phyloP scores from a whole-genome alignment of 2,113 vertebrate species.

The Pleuronectes platessa region DNA sequence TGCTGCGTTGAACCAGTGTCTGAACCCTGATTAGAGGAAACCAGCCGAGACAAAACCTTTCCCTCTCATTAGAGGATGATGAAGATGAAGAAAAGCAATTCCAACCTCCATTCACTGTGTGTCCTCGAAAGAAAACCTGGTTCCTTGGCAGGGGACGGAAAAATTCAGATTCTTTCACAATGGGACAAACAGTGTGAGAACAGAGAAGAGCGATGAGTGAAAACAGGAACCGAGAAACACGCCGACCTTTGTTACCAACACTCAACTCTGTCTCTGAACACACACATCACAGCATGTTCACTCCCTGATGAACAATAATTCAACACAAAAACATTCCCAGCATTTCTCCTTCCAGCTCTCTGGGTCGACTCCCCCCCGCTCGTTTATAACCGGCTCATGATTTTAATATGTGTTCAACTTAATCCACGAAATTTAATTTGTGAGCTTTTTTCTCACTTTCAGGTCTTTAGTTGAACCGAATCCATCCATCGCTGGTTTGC shows the following conservation, averaged over 20 bases:
- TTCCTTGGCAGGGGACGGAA: neutral
- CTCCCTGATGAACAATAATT: neutral
- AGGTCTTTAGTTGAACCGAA: neutral
- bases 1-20: no score
- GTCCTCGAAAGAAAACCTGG: no score
- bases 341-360: neutral
- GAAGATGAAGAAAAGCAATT: no score
- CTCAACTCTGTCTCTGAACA: slow-evolving; percentile 17
- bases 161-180: neutral
- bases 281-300: no score
- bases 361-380: neutral
- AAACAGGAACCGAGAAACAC: slow-evolving; percentile 57
- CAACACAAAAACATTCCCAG: neutral
- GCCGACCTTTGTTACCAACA: slow-evolving; percentile 16
- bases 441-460: neutral
- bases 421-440: neutral
- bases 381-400: neutral
- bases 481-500: accelerated
- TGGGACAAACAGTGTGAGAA: neutral
- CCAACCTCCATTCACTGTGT: no score
- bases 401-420: no score
- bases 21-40: no score
- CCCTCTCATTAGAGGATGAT: no score
- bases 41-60: no score
- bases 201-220: neutral